phyloP scores from a whole-genome alignment of 2,113 vertebrate genomes.

The Beaufortia kweichowensis region DNA sequence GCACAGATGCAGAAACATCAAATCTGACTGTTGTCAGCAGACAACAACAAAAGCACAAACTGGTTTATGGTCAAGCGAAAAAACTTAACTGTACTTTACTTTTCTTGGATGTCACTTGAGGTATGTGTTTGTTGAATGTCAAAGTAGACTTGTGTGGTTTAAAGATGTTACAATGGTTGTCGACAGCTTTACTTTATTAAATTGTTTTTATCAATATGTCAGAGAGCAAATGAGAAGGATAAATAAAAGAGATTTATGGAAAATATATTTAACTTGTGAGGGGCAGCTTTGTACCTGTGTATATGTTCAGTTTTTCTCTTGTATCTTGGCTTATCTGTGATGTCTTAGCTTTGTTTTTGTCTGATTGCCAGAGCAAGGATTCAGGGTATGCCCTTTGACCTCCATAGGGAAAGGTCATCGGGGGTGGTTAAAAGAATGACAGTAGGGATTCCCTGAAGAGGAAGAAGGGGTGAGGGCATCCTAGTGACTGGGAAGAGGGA shows the following conservation, averaged over 20 bases:
- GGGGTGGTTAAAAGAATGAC: background rate
- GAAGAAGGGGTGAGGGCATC: constrained; percentile 46
- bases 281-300: constrained; percentile 58
- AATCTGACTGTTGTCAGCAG: constrained; percentile 61
- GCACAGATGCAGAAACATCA: constrained; percentile 44
- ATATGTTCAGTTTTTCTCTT: constrained; percentile 40
- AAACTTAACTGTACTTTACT: constrained; percentile 62
- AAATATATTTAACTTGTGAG: constrained; percentile 42
- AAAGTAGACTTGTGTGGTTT: constrained; percentile 75
- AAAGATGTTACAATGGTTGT: constrained; percentile 73
- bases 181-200: constrained; percentile 75
- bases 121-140: constrained; percentile 78
- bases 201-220: constrained; percentile 64
- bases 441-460: constrained; percentile 9
- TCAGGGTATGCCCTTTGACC: constrained; percentile 54
- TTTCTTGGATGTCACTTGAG: constrained; percentile 75
- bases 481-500: constrained; percentile 28
- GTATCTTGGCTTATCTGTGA: constrained; percentile 42
- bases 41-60: constrained; percentile 71
- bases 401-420: constrained; percentile 35
- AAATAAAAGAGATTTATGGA: constrained; percentile 48
- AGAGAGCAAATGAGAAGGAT: constrained; percentile 61
- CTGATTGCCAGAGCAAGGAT: constrained; percentile 25
- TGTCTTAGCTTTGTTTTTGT: constrained; percentile 48
- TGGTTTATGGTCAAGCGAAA: constrained; percentile 58